Conservation (phyloP, 2,113 vertebrate genomes). For the Cinclus cinclus region DNA sequence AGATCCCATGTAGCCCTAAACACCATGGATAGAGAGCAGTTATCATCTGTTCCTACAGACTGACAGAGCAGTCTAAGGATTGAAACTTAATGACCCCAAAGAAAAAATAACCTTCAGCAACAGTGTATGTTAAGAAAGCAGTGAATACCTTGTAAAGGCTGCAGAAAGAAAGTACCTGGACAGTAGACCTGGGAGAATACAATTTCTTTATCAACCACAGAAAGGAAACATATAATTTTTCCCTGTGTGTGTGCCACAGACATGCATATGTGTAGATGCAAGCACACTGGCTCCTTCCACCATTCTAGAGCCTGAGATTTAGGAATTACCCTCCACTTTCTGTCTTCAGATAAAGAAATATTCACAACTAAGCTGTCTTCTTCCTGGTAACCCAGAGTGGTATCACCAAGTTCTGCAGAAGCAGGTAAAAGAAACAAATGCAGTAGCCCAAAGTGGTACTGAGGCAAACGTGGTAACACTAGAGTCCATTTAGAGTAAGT, state of each 20-base stretch:
- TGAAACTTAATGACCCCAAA: neutral
- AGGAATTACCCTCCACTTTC: neutral
- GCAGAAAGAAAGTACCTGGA: neutral
- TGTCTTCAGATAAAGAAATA: neutral
- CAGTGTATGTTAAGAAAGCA: neutral
- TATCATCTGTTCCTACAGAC: neutral
- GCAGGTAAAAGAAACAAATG: neutral
- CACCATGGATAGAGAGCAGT: neutral
- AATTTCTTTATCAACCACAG: neutral
- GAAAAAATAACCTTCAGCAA: neutral
- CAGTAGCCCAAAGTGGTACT: neutral
- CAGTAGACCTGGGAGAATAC: neutral
- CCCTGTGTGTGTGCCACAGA: neutral
- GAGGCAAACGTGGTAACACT: neutral
- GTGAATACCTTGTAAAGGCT: neutral
- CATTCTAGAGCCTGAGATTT: neutral
- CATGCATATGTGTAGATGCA: neutral
- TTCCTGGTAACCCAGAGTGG: neutral
- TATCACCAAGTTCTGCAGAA: neutral
- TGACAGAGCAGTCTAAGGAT: neutral
- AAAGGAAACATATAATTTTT: neutral
- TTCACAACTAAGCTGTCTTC: neutral
- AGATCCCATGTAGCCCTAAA: conserved; percentile 72
- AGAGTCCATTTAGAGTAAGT: neutral
- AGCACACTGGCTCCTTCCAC: neutral